Evolutionary conservation across 2,113 vertebrate genomes (phyloP), one percentile per base, ranked within the genome.

Genomic region (Poeciliopsis turrubarensis): DNA sequence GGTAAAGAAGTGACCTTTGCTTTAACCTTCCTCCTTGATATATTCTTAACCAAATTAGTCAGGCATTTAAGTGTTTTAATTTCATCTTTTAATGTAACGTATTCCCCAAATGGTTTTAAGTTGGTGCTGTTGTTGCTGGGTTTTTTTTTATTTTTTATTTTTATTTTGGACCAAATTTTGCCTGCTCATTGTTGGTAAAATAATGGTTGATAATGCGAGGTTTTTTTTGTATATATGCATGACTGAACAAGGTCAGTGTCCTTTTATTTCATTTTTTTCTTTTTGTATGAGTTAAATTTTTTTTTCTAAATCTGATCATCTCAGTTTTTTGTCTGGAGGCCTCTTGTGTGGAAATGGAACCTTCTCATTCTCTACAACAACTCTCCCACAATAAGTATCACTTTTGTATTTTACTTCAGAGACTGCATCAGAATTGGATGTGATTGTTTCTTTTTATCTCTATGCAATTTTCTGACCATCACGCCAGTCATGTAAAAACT

Each of bases 391-490:
- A 54, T 37, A 64, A 19, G 17, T 14, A 74, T 57, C 83, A 80
- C 54, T 69, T 87, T 80, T n/a, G 10, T 84, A 83, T 86, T 86
- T 68, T 82, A 83, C 77, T 86, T 73, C 29, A 80, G 83, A 79
- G 79, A 75, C 77, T 83, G 78, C 87, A 80, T 91, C 88, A 29
- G 66, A 79, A 79, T 80, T 78, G 76, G 79, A 84, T 75, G 81
- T 66, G 74, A 80, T 78, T n/a, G 0, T 61, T 68, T 80, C 26
- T 37, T 81, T 89, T 66, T 90, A 89, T 83, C 87, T 94, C 93
- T 95, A 95, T 95, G 94, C 94, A 95, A 95, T 91, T 87, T 85
- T 89, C 76, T 83, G 86, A 89, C 70, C 61, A 67, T 91, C 86
- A 79, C 79, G 80, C 89, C 87, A 78, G 86, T 89, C 81, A 80